A percentile compares a stretch with the other conserved stretches of the same genome.
phyloP scores from a whole-genome alignment of 2,888 invertebrate species.

The Nephrotoma guestfalica region DNA sequence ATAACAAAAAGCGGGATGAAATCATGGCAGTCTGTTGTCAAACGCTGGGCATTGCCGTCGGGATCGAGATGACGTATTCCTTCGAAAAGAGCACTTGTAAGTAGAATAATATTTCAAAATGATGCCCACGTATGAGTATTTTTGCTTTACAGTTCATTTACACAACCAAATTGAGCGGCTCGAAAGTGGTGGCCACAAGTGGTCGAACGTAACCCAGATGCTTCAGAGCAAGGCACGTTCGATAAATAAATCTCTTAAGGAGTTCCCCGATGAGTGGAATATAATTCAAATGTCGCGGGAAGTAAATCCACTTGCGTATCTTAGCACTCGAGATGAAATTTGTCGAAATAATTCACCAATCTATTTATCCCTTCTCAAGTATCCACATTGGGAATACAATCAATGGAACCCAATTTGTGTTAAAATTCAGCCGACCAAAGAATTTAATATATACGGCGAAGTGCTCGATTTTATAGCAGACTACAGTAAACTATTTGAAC shows the following conservation, averaged over 20 bases:
- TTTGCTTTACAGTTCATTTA: not conserved
- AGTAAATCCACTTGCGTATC: not conserved
- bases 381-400: not conserved
- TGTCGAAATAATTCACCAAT: not conserved
- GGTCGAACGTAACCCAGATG: not conserved
- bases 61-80: not conserved
- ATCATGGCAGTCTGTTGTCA: not conserved
- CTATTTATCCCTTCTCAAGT: not conserved
- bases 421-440: not conserved
- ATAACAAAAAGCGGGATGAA: not conserved
- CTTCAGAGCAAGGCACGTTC: not conserved
- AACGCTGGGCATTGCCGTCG: not conserved
- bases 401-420: not conserved
- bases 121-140: not conserved
- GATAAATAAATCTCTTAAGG: not conserved
- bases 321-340: not conserved
- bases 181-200: not conserved
- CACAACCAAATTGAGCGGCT: not conserved
- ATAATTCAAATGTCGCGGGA: not conserved
- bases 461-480: not conserved
- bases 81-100: not conserved
- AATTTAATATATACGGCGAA: not conserved
- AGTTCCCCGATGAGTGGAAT: not conserved
- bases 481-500: not conserved
- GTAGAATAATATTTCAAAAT: not conserved